A percentile compares a stretch with the other conserved stretches of the same genome.
phyloP scores from a whole-genome alignment of 37 sponge, comb jelly and placozoan genomes.

The Ianthella basta region DNA sequence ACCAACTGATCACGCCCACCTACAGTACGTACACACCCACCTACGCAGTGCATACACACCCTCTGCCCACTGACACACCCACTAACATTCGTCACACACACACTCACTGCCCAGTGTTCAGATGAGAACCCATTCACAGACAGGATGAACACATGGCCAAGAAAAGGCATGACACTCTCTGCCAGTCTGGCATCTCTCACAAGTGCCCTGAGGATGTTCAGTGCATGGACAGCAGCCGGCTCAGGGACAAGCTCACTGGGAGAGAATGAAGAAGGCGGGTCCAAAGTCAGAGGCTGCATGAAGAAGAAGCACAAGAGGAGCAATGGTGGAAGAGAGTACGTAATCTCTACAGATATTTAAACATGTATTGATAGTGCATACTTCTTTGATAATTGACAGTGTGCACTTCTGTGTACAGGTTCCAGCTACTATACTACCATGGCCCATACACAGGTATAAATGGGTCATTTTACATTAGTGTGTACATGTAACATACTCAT shows the following conservation, averaged over 20 bases:
- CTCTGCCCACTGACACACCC: conserved; percentile 72
- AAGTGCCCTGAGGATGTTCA: conserved; percentile 84
- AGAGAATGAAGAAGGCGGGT: neutral
- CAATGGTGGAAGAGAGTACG: no score
- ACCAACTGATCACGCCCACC: no score
- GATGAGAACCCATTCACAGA: conserved; percentile 75
- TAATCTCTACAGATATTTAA: no score
- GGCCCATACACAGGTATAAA: no score
- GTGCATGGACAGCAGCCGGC: conserved; percentile 79
- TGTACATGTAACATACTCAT: no score
- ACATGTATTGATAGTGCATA: no score
- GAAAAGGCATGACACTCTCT: conserved; percentile 66
- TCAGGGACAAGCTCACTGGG: neutral
- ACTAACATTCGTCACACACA: conserved; percentile 1
- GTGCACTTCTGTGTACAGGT: no score
- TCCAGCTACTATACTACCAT: no score
- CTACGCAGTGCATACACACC: conserved; percentile 26
- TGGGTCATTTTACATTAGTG: no score
- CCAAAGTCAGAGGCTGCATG: neutral
- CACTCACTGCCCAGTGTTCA: conserved; percentile 75
- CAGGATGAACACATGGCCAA: conserved; percentile 60
- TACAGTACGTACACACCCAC: no score
- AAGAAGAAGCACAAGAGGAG: no score
- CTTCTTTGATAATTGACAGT: no score
- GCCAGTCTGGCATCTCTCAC: conserved; percentile 76